These are phyloP conservation scores for Volucella inflata DNA, from an alignment of 2,888 invertebrate species.

Conservation along the genomic window DNA sequence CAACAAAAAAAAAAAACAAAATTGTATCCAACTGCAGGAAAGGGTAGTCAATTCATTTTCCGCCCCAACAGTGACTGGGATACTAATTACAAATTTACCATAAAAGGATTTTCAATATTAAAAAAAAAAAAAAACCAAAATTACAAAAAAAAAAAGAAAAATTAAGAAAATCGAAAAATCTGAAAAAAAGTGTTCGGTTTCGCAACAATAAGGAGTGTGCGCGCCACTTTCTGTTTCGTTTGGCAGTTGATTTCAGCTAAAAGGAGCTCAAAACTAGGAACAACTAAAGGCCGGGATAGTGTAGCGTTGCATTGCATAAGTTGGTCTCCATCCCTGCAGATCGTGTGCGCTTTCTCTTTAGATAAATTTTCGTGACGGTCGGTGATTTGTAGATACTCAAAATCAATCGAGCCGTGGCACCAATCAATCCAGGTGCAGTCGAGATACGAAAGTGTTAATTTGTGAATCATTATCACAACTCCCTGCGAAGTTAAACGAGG, in stretches of 20 bases:
- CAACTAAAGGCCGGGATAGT: slow-evolving; percentile 51
- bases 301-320: slow-evolving; percentile 53
- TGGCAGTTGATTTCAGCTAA: slow-evolving; percentile 41
- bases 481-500: too few species aligned
- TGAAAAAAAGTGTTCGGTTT: slow-evolving; percentile 32
- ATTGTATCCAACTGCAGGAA: too few species aligned
- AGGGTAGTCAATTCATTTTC: not conserved
- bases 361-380: slow-evolving; percentile 25
- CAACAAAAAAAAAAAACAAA: slow-evolving; percentile 33
- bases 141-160: not conserved
- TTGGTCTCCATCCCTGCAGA: slow-evolving; percentile 27
- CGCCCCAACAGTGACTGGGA: not conserved
- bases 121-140: not conserved
- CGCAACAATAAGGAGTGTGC: slow-evolving; percentile 60
- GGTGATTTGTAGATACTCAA: slow-evolving; percentile 21
- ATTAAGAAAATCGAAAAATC: not conserved
- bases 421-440: slow-evolving; percentile 3
- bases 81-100: slow-evolving; percentile 54
- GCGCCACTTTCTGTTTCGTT: slow-evolving; percentile 72
- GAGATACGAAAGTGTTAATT: slow-evolving; percentile 24
- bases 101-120: slow-evolving; percentile 15
- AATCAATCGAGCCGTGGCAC: not conserved
- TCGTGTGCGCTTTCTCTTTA: slow-evolving; percentile 14
- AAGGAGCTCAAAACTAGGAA: slow-evolving; percentile 38
- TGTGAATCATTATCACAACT: not conserved